Evolutionary conservation across 1,140 invertebrate genomes (phyloP).

Genomic region (Fopius arisanus): DNA sequence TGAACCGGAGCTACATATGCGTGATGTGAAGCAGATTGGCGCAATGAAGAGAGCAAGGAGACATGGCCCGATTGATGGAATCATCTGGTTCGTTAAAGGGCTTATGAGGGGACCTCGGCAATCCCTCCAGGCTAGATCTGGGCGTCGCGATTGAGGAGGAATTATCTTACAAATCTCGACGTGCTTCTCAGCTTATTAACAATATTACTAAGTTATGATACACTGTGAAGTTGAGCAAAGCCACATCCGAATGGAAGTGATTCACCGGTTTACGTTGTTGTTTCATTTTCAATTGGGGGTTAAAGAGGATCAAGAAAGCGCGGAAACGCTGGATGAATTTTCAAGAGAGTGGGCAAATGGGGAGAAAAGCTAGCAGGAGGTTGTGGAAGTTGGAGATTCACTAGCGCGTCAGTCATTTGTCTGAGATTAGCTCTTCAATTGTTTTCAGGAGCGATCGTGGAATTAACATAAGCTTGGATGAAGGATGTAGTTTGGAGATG

Average conservation of each 20-base stretch:
- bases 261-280: neutral
- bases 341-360: constrained; percentile 13
- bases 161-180: constrained; percentile 53
- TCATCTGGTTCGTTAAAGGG: constrained; percentile 61
- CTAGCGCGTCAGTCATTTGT: constrained; percentile 61
- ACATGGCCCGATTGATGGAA: constrained; percentile 31
- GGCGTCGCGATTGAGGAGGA: constrained; percentile 44
- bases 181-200: constrained; percentile 50
- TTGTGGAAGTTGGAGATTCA: constrained; percentile 27
- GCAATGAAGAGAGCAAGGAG: neutral
- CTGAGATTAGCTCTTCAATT: constrained; percentile 63
- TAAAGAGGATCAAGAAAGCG: neutral
- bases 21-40: constrained; percentile 5
- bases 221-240: constrained; percentile 1
- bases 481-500: constrained; percentile 53
- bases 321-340: neutral
- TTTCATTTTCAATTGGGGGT: constrained; percentile 1
- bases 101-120: constrained; percentile 52
- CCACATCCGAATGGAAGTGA: neutral
- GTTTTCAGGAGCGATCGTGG: constrained; percentile 53
- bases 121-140: constrained; percentile 49
- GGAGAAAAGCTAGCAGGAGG: neutral
- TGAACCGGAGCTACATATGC: neutral
- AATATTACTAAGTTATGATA: constrained; percentile 54
- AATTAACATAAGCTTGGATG: constrained; percentile 66